Base-by-base conservation (phyloP, 2,797 vertebrate species). In the Caiman crocodilus region DNA sequence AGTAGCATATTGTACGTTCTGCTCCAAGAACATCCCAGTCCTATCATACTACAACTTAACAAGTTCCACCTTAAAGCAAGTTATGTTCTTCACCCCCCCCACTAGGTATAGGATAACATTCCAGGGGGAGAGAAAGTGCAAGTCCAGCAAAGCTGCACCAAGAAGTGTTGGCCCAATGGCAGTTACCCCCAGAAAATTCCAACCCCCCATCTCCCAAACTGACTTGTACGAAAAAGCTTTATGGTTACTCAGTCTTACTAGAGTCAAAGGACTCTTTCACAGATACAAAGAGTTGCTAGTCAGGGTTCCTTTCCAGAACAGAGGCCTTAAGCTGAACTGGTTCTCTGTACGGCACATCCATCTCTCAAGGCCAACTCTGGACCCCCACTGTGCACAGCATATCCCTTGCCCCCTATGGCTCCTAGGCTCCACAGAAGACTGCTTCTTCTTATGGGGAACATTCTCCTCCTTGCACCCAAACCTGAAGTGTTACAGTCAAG, bases 401-500 rank as follows among this genome's bases (percentile, higher is more conserved):
- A 32, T 35, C 32, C 23, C 85, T 86, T 81, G 69, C 50, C 32
- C 23, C 74, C 25, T 7, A 1, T 83, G 30, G 2, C 3, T 35
- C 35, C 58, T 17, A 58, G 20, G 7, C 1, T 0, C 25, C 71
- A 25, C 6, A 71, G 76, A 60, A 59, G 20, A 18, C 3, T 87
- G 67, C 67, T 18, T 89, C 18, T 35, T 17, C 7, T 7, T 50
- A 10, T 10, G 9, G 42, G 42, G 10, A 50, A 50, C 42, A 85
- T 3, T 61, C 14, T 12, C 5, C 2, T 89, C 89, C 79, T 26
- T 75, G 6, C 10, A 1, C n/a, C 63, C 73, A 87, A 75, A 7
- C 0, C 2, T 79, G 55, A 3, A 6, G 85, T 5, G 82, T 23
- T 1, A 32, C 7, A 4, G 1, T 23, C 10, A 25, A 2, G 21